Evolutionary conservation across 1,140 invertebrate species (phyloP).

Genomic region (Littorina saxatilis): DNA sequence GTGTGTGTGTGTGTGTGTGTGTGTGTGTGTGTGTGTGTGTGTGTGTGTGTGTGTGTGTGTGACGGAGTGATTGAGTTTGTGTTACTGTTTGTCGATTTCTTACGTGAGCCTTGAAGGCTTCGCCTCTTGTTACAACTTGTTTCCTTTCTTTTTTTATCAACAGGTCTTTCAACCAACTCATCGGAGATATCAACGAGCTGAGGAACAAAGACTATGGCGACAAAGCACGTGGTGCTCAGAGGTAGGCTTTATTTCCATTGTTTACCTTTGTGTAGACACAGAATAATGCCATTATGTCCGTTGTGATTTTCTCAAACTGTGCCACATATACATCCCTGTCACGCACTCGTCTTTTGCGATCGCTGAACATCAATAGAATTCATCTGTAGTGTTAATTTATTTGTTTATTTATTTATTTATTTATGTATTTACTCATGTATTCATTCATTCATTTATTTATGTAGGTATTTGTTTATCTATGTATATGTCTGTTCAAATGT

Average conservation of each 20-base stretch:
- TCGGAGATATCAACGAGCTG: constrained; percentile 77
- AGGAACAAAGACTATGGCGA: constrained; percentile 88
- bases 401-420: too few species aligned
- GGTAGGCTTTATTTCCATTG: too few species aligned
- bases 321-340: too few species aligned
- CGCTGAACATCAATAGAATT: too few species aligned
- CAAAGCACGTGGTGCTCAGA: constrained; percentile 72
- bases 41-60: neutral
- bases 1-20: constrained; percentile 12
- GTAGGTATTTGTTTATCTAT: too few species aligned
- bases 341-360: too few species aligned
- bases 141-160: constrained; percentile 38
- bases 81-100: neutral
- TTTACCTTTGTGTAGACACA: neutral
- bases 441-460: too few species aligned
- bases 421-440: too few species aligned
- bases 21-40: constrained; percentile 1
- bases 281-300: neutral
- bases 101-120: neutral
- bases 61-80: neutral
- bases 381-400: too few species aligned
- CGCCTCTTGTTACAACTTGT: neutral
- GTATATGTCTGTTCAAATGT: too few species aligned
- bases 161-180: constrained; percentile 93
- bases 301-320: too few species aligned